Percentiles rank a stretch among this genome's conserved stretches.
Evolutionary conservation across 1,140 invertebrate genomes (phyloP).

Genomic region (Chionoecetes opilio): DNA sequence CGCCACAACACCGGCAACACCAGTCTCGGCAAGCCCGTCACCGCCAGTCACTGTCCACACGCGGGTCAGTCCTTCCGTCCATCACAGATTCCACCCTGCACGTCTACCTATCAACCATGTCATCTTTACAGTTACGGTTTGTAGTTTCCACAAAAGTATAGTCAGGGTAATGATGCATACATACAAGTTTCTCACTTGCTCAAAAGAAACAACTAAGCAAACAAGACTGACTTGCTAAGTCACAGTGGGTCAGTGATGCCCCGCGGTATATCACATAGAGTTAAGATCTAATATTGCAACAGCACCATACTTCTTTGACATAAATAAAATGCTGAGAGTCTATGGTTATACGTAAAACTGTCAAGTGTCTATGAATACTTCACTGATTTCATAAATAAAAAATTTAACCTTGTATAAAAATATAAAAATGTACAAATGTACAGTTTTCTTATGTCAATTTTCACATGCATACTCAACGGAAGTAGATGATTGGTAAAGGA

Average conservation of each 20-base stretch:
- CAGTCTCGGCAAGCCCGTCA: background rate
- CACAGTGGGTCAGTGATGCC: slow-evolving; percentile 64
- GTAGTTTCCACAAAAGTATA: background rate
- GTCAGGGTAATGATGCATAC: background rate
- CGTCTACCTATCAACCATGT: background rate
- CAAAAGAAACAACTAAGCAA: slow-evolving; percentile 42
- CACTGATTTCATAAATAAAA: background rate
- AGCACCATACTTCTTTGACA: slow-evolving; percentile 74
- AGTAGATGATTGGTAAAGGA: background rate
- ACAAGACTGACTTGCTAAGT: slow-evolving; percentile 17
- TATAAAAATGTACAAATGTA: slow-evolving; percentile 31
- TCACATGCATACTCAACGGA: background rate
- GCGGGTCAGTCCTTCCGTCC: background rate
- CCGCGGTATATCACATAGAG: slow-evolving; percentile 69
- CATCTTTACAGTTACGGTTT: background rate
- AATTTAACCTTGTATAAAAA: slow-evolving; percentile 24
- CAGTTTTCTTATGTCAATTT: background rate
- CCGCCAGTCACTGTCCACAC: background rate
- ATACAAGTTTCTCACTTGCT: background rate
- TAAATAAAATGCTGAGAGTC: slow-evolving; percentile 42
- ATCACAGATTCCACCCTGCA: background rate
- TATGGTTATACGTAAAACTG: slow-evolving; percentile 31
- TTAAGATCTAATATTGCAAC: slow-evolving; percentile 71
- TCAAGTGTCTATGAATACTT: background rate
- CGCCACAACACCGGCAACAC: slow-evolving; percentile 2